Base-by-base conservation (phyloP, 2,888 invertebrate genomes). In the Poecilus cupreus region DNA sequence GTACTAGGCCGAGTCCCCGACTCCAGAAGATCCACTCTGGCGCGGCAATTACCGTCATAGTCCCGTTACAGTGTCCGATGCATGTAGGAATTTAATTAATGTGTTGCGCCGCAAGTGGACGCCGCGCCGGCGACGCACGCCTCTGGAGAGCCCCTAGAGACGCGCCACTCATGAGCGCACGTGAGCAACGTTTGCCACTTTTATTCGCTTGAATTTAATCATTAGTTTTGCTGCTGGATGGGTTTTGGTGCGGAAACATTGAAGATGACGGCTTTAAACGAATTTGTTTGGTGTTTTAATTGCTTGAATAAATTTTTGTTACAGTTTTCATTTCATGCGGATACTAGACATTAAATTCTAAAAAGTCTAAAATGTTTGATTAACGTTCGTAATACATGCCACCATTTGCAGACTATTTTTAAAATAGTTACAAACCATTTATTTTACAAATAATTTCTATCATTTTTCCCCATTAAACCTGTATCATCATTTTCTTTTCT, bases 11-110 rank as follows among this genome's bases (percentile, higher is more conserved):
- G 51, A 51, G 13, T 51, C 51, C 13, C 5, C 32, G 18, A 4
- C 18, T 51, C 13, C 10, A 68, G 64, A 60, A 60, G 60, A 72
- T 72, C 46, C 72, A 46, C 46, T 72, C 22, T 32, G 4, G 46
- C 46, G 46, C 72, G 37, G 72, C 72, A 72, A 72, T 72, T 46
- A 72, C 72, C 13, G 70, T 70, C 70, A 46, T 24, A 13, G 46
- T 54, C 74, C 74, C 32, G 74, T 74, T 74, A 74, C 74, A 24
- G 57, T 54, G 57, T 76, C 76, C 54, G 18, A 76, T 54, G 76
- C 57, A 76, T 76, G 76, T 57, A 37, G 76, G 57, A 76, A 76
- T 76, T 76, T 76, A 76, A 76, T 76, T 76, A 76, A 57, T 57
- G 37, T 51, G 76, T 75, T 18, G 76, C 20, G 57, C 13, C 49